Evolutionary conservation across 37 sponge, comb jelly and placozoan genomes (phyloP), one percentile per base, ranked within the genome.

Genomic region (Spongilla lacustris): DNA sequence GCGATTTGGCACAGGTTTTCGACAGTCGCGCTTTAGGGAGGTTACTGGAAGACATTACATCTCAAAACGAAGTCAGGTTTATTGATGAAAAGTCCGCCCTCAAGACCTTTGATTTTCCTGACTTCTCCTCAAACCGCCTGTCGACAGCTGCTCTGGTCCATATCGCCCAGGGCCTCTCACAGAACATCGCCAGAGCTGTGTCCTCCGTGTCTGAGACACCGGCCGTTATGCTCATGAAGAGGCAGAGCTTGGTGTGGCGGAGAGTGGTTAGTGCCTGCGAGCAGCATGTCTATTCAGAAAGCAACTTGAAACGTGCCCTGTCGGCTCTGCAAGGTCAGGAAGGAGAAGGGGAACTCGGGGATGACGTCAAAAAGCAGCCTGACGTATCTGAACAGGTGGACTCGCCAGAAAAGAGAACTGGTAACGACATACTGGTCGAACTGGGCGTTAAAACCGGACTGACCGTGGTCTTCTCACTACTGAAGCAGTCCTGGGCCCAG

Each of bases 401-500:
- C 11, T 49, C 78, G 8, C 23, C 48, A 0, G 81, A 81, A 28
- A 75, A 77, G 27, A 17, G 46, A 26, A 50, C 71, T 0, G 83
- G 83, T 2, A 75, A 93, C 46, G 68, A 73, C 10, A 36, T 93
- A 21, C 83, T 97, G 36, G 49, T 97, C 4, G 98, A 97, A 71
- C 80, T 87, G 27, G 98, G 95, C 10, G 89, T 97, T 8, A 87
- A 86, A 41, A 93, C 93, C 28, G 94, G 93, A 66, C 90, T 96
- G 27, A 78, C 83, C n/a, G 69, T 97, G 49, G 81, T 91, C 41
- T 95, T 95, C 80, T 86, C 95, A 19, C 92, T 97, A 4, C 83
- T 97, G 35, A 90, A 77, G 70, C 98, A 97, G 50, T 66, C 92
- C 17, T 96, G 96, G 96, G 31, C 50, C 4, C 94, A 94, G 76